Evolutionary conservation across 2,888 invertebrate species (phyloP), one percentile per base, ranked within the genome.

Genomic region (Meiosimyza decipiens): DNA sequence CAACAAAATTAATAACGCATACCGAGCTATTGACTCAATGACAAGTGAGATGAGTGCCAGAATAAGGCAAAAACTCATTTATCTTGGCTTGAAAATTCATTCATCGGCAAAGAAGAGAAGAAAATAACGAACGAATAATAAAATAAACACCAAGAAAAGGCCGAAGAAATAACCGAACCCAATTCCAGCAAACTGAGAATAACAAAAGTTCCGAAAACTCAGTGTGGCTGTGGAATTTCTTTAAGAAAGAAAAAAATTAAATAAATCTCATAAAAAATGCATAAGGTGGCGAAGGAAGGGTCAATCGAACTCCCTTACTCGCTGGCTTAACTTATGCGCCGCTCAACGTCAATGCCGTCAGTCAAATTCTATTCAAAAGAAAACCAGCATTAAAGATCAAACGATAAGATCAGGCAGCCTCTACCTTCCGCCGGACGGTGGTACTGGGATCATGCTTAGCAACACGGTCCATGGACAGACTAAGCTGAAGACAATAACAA

Each of bases 311-410:
- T 47, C 40, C 28, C 51, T 9, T 15, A 28, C 9, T 52, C 54
- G 6, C 22, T 51, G 33, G 9, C 52, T 50, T 66, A 47, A 66
- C 15, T 59, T 6, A 15, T 50, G 47, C 47, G 51, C 63, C 63
- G 55, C n/a, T 16, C 60, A 22, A 33, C 49, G 51, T 64, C 40
- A 49, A 15, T 47, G 50, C 68, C 74, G 80, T 80, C 79, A 76
- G 77, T 80, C 82, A 81, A 81, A 81, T 80, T 80, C 79, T 80
- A 82, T 82, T 81, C 82, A 80, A 78, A 83, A 80, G 76, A 77
- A 77, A 77, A 75, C 67, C 62, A 54, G 82, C 82, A 84, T 83
- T 82, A 9, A 82, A 84, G 85, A 84, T 85, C 84, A 81, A 80
- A 79, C 80, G 85, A 84, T 85, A 84, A 84, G 84, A 84, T 85